Evolutionary conservation across 30 jellyfish, hydroid and myxozoan genomes (phyloP).

Genomic region (Catostylus mosaicus): DNA sequence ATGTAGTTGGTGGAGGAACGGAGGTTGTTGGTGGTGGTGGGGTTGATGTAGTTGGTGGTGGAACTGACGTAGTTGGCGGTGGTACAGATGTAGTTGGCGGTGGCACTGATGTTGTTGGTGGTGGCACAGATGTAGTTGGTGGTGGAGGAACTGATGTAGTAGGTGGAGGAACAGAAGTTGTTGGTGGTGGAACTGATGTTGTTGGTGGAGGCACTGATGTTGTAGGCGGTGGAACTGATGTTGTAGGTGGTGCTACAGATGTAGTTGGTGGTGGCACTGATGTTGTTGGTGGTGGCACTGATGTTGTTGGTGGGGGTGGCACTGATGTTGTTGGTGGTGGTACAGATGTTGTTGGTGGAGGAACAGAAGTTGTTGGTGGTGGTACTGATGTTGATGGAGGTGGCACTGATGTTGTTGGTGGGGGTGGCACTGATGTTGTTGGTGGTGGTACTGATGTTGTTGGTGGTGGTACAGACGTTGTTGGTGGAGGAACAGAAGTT

Average conservation of each 20-base stretch:
- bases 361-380: neutral
- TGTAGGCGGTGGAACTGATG: conserved; percentile 9
- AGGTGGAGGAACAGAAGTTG: conserved; percentile 22
- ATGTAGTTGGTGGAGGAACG: conserved; percentile 10
- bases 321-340: neutral
- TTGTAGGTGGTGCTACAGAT: neutral
- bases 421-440: neutral
- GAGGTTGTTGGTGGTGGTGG: conserved; percentile 27
- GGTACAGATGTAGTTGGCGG: too few species aligned
- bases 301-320: neutral
- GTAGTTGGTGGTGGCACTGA: neutral
- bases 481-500: conserved; percentile 1
- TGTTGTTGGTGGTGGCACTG: neutral
- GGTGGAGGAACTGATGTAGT: conserved; percentile 16
- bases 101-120: conserved; percentile 34
- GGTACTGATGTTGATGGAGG: conserved; percentile 11
- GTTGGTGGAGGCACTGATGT: conserved; percentile 13
- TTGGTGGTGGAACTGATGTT: conserved; percentile 8
- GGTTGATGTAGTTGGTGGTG: conserved; percentile 25
- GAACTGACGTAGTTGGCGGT: conserved; percentile 20
- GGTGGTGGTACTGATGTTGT: neutral
- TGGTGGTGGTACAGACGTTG: conserved; percentile 12
- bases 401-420: neutral
- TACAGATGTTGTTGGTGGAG: neutral
- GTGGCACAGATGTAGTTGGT: conserved; percentile 2